Evolutionary conservation across 2,113 vertebrate species (phyloP).

Genomic region (Mobula birostris): DNA sequence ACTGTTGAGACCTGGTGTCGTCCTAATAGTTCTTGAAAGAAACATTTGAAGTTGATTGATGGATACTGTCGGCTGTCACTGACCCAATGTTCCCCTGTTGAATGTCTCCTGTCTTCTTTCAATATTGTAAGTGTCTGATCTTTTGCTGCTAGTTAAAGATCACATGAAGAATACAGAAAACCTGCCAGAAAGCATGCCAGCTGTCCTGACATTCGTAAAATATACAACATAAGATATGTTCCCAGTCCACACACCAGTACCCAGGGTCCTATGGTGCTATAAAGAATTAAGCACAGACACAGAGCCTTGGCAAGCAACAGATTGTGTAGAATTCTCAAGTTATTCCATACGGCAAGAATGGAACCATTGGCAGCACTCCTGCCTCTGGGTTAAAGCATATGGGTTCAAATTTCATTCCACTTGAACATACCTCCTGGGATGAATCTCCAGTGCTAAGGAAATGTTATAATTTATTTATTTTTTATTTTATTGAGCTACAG

Average conservation of each 20-base stretch:
- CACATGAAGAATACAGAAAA: neutral
- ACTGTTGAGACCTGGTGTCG: neutral
- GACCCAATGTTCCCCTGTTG: neutral
- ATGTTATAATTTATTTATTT: neutral
- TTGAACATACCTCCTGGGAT: neutral
- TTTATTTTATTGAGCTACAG: no score
- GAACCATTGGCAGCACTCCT: neutral
- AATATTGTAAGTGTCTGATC: neutral
- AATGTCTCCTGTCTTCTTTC: neutral
- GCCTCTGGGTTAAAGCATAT: neutral
- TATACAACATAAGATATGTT: neutral
- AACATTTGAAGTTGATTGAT: neutral
- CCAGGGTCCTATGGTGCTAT: neutral
- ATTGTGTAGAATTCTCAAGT: neutral
- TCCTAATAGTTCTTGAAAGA: neutral
- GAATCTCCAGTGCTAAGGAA: neutral
- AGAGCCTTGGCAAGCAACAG: neutral
- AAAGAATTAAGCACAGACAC: neutral
- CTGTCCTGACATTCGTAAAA: neutral
- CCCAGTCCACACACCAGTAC: neutral
- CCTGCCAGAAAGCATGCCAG: neutral
- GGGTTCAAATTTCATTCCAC: neutral
- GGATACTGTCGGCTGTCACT: neutral
- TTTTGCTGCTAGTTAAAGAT: neutral
- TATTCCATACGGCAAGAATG: neutral